Evolutionary conservation across 2,888 invertebrate species (phyloP), one percentile per base, ranked within the genome.

Genomic region (Pherbina coryleti): DNA sequence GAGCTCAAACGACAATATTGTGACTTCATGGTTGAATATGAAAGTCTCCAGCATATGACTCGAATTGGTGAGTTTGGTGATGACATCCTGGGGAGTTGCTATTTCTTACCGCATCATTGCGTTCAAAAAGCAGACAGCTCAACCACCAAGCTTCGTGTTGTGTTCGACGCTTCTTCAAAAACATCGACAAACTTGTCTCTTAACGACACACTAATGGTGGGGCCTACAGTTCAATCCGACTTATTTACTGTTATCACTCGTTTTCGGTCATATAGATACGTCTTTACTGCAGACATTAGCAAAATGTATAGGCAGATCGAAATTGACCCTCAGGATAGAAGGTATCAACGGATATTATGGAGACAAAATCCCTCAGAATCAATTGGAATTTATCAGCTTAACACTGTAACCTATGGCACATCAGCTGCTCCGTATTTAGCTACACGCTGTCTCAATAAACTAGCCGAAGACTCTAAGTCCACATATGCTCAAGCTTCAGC

Each of bases 401-500:
- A 76, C 17, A 60, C 51, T 19, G 22, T 79, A n/a, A 81, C 77
- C 0, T 80, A 79, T 66, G 80, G 79, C 11, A 80, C 80, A 19
- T 53, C 78, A 8, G 37, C 79, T 5, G 80, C 80, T 9, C 80
- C 81, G 74, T 81, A 79, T 37, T 31, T 79, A 22, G 76, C 76
- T 3, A 79, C 76, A 31, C 53, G 78, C 22, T 76, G 76, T 57
- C 44, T 79, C 5, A 25, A 71, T 25, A 69, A 77, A 34, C 53
- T 76, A 8, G 81, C 79, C 9, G 67, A 78, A 1, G 76, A 78
- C 8, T 31, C 83, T 71, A 34, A 74, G 37, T 2, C 22, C 0
- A 60, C 75, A n/a, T 81, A 62, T 74, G 82, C 83, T 8, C n/a
- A 78, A n/a, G 84, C 80, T 25, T 53, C 78, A n/a, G 66, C 57